A percentile compares a stretch with the other conserved stretches of the same genome.
phyloP scores from a whole-genome alignment of 2,888 invertebrate species.

The Chrysotoxum bicinctum region DNA sequence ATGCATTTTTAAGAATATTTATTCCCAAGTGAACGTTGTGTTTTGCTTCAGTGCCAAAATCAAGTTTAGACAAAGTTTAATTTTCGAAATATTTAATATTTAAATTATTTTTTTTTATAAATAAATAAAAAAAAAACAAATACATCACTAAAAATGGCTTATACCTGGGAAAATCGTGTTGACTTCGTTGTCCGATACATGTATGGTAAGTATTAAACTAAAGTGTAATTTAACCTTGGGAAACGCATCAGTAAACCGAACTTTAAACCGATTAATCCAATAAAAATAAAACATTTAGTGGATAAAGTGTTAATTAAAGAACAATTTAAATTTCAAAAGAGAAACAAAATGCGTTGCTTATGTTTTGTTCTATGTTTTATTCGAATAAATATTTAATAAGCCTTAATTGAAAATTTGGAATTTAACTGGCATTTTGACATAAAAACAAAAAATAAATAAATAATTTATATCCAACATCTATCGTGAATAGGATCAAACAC shows the following conservation, averaged over 20 bases:
- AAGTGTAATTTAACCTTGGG: neutral
- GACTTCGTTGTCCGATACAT: conserved; percentile 91
- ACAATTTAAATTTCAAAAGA: neutral
- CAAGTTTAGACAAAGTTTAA: conserved; percentile 46
- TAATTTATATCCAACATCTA: neutral
- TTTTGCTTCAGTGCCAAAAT: conserved; percentile 44
- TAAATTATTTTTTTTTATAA: no score
- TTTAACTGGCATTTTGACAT: neutral
- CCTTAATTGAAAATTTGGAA: conserved; percentile 22
- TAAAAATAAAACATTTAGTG: neutral
- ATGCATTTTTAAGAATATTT: conserved; percentile 34
- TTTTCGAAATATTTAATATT: conserved; percentile 29
- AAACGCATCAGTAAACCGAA: neutral
- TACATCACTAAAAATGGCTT: conserved; percentile 84
- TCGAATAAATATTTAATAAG: neutral
- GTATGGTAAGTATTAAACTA: conserved; percentile 86
- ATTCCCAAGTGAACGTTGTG: conserved; percentile 40
- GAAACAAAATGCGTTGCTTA: neutral
- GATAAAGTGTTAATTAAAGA: neutral
- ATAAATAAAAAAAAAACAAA: conserved; percentile 52
- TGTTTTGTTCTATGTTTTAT: neutral
- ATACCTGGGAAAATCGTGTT: conserved; percentile 92
- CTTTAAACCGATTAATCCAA: neutral
- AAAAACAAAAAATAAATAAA: neutral
- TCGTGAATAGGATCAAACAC: conserved; percentile 13